Evolutionary conservation across 2,113 vertebrate genomes (phyloP).

Genomic region (Clarias gariepinus): DNA sequence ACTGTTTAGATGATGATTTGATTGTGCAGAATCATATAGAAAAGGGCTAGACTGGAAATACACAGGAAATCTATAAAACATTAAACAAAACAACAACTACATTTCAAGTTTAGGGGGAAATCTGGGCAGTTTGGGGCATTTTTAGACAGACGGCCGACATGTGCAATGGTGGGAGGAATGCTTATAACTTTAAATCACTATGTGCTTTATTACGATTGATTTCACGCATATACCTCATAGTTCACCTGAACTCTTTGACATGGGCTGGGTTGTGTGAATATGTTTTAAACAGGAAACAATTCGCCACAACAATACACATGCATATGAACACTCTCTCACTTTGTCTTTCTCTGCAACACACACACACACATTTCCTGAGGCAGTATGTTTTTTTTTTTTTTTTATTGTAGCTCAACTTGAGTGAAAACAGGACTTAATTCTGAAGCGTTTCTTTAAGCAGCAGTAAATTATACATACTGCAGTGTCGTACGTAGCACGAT

Average conservation of each 20-base stretch:
- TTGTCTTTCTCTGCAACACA: background rate
- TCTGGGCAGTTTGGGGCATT: background rate
- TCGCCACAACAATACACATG: conserved; percentile 26
- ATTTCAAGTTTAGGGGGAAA: background rate
- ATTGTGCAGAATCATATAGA: background rate
- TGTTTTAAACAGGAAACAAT: conserved; percentile 11
- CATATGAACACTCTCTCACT: background rate
- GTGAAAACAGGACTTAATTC: conserved; percentile 5
- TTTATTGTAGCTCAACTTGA: background rate
- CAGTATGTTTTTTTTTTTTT: background rate
- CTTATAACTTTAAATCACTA: background rate
- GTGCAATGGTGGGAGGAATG: background rate
- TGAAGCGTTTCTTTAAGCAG: conserved; percentile 4
- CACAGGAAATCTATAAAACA: background rate
- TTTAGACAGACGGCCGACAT: background rate
- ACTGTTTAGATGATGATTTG: background rate
- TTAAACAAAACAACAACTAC: no score
- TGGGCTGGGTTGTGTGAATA: background rate
- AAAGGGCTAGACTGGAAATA: background rate
- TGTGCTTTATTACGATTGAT: background rate
- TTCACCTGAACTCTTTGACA: background rate
- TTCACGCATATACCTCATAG: no score
- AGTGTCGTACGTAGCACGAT: background rate
- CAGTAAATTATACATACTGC: background rate
- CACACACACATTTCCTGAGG: conserved; percentile 21